These are phyloP conservation scores for Tinea pellionella DNA, from an alignment of 2,888 invertebrate genomes.

Conservation along the genomic window DNA sequence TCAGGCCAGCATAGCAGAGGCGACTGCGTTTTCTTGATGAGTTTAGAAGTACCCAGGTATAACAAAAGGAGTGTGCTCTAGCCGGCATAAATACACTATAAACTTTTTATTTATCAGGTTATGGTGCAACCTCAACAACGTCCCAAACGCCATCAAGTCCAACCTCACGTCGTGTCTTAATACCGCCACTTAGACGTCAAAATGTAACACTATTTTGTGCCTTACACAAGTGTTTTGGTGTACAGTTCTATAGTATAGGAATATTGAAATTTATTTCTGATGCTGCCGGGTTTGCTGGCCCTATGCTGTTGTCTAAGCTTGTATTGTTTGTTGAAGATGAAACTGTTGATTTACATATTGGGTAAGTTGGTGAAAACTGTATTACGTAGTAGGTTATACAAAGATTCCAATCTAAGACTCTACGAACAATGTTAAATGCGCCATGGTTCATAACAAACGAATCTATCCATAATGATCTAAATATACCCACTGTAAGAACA, in stretches of 20 bases:
- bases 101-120: conserved; percentile 27
- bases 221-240: conserved; percentile 80
- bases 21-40: too few relatives aligned
- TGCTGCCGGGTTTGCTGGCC: conserved; percentile 87
- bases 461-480: too few relatives aligned
- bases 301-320: conserved; percentile 85
- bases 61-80: too few relatives aligned
- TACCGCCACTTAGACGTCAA: conserved; percentile 42
- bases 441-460: too few relatives aligned
- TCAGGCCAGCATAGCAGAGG: too few relatives aligned
- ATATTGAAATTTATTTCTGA: conserved; percentile 86
- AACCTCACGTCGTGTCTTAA: conserved; percentile 35
- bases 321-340: conserved; percentile 82
- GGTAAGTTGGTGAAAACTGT: conserved; percentile 57
- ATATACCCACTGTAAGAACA: too few relatives aligned
- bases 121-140: conserved; percentile 47
- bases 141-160: conserved; percentile 48
- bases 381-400: too few relatives aligned
- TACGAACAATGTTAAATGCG: too few relatives aligned
- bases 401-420: too few relatives aligned
- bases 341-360: conserved; percentile 71
- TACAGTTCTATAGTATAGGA: conserved; percentile 87
- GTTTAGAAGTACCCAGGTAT: too few relatives aligned
- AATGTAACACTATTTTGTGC: conserved; percentile 73
- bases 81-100: not conserved